phyloP scores from a whole-genome alignment of 2,888 invertebrate species.

The Agrochola litura region DNA sequence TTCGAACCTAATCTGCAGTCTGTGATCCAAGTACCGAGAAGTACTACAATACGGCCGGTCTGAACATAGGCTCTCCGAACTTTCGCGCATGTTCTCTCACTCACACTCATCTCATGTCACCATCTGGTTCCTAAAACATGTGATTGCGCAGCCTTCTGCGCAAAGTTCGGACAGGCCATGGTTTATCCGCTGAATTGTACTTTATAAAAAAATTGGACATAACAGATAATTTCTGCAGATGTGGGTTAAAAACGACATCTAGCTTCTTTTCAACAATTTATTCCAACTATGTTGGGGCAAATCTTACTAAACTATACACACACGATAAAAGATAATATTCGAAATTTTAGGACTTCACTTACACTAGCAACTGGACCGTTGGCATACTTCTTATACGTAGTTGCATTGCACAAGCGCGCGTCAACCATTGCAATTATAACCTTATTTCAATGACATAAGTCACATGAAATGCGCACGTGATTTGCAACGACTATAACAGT shows the following conservation, averaged over 20 bases:
- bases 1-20: not conserved
- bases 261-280: slow-evolving; percentile 10
- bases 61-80: not conserved
- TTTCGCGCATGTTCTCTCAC: not conserved
- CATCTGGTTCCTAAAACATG: not conserved
- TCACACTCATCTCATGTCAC: not conserved
- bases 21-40: not conserved
- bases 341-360: slow-evolving; percentile 23
- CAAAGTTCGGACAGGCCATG: not conserved
- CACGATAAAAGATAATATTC: slow-evolving; percentile 14
- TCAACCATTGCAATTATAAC: slow-evolving; percentile 21
- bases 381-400: slow-evolving; percentile 10
- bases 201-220: not conserved
- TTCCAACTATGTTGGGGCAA: slow-evolving; percentile 25
- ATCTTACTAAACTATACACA: slow-evolving; percentile 11
- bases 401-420: not conserved
- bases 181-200: not conserved
- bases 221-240: not conserved
- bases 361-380: slow-evolving; percentile 47
- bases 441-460: not conserved
- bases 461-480: not conserved
- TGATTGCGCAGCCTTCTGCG: not conserved
- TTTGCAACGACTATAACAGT: slow-evolving; percentile 2
- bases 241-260: slow-evolving; percentile 6
- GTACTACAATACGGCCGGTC: not conserved